A percentile compares a stretch with the other conserved stretches of the same genome.
Evolutionary conservation across 2,797 vertebrate species (phyloP).

Genomic region (Peromyscus attwateri): DNA sequence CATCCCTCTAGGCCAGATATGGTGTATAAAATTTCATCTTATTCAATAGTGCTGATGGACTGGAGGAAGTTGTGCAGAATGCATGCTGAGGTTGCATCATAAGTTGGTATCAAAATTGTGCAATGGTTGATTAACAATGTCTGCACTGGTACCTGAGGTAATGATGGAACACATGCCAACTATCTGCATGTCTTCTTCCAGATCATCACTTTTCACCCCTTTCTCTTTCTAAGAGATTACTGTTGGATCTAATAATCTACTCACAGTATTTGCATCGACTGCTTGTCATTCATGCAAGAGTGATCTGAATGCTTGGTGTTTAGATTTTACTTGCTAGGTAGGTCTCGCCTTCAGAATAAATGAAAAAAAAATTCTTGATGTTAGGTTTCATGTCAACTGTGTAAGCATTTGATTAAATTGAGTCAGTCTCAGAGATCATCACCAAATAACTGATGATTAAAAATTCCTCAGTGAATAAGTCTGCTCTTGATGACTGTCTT

Average conservation of each 20-base stretch:
- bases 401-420: background rate
- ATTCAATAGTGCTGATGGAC: background rate
- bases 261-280: background rate
- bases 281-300: background rate
- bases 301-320: background rate
- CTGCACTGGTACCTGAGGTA: background rate
- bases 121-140: background rate
- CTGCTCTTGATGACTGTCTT: background rate
- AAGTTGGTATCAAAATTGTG: background rate
- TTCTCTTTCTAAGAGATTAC: background rate
- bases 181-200: background rate
- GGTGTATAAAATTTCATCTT: background rate
- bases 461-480: constrained; percentile 29
- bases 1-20: background rate
- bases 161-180: background rate
- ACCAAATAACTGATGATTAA: background rate
- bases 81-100: background rate
- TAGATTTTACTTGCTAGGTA: background rate
- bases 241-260: background rate
- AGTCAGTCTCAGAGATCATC: background rate
- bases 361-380: background rate
- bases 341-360: background rate
- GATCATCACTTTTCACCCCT: background rate
- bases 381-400: background rate
- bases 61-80: background rate